phyloP scores from a whole-genome alignment of 2,797 vertebrate species.

The Sebastes melanostomus region DNA sequence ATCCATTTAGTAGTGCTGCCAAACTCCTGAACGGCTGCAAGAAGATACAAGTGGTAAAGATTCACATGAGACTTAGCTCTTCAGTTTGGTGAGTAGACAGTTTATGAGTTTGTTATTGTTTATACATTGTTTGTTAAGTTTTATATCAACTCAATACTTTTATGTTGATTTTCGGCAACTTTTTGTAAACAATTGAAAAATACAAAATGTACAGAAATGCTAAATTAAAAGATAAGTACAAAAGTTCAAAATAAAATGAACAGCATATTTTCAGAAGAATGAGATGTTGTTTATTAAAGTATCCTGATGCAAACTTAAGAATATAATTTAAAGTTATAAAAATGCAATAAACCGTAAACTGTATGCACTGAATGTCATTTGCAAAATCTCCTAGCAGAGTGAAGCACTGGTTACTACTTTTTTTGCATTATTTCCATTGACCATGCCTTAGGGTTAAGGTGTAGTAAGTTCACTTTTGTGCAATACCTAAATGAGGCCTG shows the following conservation, averaged over 20 bases:
- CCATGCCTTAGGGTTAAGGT: background rate
- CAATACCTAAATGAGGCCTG: background rate
- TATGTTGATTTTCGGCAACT: background rate
- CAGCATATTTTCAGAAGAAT: background rate
- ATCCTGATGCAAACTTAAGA: background rate
- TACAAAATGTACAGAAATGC: background rate
- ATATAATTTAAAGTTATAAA: background rate
- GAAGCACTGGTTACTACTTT: background rate
- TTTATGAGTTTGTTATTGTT: background rate
- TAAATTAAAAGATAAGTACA: background rate
- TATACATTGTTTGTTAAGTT: background rate
- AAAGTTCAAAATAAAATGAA: background rate
- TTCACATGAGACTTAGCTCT: slow-evolving; percentile 5
- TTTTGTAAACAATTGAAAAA: background rate
- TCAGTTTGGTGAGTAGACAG: slow-evolving; percentile 57
- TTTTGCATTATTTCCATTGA: background rate
- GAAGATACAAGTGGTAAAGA: background rate
- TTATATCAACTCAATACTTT: background rate
- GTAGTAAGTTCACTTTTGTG: background rate
- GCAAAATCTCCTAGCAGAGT: background rate
- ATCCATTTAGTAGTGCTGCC: slow-evolving; percentile 11
- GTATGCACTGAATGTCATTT: background rate
- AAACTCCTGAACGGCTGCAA: slow-evolving; percentile 43
- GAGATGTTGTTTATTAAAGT: background rate
- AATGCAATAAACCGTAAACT: background rate